Conservation (phyloP, 2,113 vertebrate species). For the Pelmatolapia mariae region DNA sequence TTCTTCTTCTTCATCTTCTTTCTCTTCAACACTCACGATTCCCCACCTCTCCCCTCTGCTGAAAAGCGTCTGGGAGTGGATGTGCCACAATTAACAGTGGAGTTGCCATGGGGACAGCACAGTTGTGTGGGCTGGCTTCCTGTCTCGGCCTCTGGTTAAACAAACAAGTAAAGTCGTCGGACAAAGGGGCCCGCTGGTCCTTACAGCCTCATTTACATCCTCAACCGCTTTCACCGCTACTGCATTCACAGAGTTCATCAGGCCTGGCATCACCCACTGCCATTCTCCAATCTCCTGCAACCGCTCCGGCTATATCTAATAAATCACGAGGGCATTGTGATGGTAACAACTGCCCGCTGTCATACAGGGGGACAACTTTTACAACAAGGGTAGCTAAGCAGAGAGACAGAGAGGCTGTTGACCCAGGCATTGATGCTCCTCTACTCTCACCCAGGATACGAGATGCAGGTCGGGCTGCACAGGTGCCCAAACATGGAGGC, state of each 20-base stretch:
- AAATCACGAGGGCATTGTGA: conserved; percentile 39
- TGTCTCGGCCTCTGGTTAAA: conserved; percentile 77
- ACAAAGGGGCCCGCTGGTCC: conserved; percentile 65
- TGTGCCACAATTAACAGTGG: conserved; percentile 64
- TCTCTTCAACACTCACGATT: conserved; percentile 31
- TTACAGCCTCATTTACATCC: conserved; percentile 80
- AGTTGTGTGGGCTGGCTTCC: conserved; percentile 75
- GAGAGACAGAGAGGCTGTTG: conserved; percentile 51
- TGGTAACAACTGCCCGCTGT: conserved; percentile 14
- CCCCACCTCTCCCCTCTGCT: conserved; percentile 47
- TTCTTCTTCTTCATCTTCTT: conserved; percentile 12
- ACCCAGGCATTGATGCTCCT: conserved; percentile 27
- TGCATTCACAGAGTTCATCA: conserved; percentile 50
- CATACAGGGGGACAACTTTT: conserved; percentile 5
- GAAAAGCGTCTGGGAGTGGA: conserved; percentile 56
- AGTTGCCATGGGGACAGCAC: conserved; percentile 75
- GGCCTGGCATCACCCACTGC: background rate
- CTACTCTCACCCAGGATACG: conserved; percentile 42
- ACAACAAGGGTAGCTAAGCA: conserved; percentile 29
- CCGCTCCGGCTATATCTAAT: background rate
- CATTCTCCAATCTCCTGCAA: background rate
- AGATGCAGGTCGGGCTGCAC: conserved; percentile 39
- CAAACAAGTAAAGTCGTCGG: conserved; percentile 69
- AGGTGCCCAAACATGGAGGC: conserved; percentile 49
- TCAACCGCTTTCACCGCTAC: conserved; percentile 61